Evolutionary conservation across 2,113 vertebrate genomes (phyloP), one percentile per base, ranked within the genome.

Genomic region (Sander lucioperca): DNA sequence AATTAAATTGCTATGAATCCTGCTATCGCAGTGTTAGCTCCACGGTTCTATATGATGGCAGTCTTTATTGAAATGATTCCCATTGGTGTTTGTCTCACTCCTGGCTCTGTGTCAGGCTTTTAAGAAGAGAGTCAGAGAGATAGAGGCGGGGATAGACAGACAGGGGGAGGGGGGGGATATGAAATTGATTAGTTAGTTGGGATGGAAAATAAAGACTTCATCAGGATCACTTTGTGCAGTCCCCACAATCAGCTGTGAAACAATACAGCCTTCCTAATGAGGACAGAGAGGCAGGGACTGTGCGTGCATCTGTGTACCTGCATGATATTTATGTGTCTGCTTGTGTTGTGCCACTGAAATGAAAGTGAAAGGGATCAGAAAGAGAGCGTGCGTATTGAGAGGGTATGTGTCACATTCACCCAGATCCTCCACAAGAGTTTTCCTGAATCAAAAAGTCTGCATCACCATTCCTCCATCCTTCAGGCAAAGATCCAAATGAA

Each of bases 131-230:
- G 75, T 80, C 58, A 8, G 65, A 84, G 77, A 33, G 83, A 81
- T 30, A 48, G 83, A 78, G 80, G 63, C 3, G 19, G 79, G 45
- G 59, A 83, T 63, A 68, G 78, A 82, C 50, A 51, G 79, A 39
- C 2, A 2, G 39, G 39, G 10, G 25, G 51, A 59, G 57, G 64
- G 45, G 69, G 70, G 63, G 54, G 73, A 93, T 92, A 92, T 89
- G 87, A 93, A 91, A 94, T 94, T 93, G 93, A 94, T 92, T 93
- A 93, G 91, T 85, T 90, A 87, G 87, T 88, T 88, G 79, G 85
- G 84, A 91, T 90, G 79, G 84, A 92, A 91, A 93, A 93, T 90
- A 90, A 93, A 93, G 89, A 93, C 91, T 92, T 93, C 91, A 93
- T 94, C 92, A 94, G 84, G 84, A 91, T 89, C 87, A 89, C 83